These are phyloP conservation scores for Rhinichthys osculus DNA, from an alignment of 2,797 vertebrate species.

Conservation along the genomic window DNA sequence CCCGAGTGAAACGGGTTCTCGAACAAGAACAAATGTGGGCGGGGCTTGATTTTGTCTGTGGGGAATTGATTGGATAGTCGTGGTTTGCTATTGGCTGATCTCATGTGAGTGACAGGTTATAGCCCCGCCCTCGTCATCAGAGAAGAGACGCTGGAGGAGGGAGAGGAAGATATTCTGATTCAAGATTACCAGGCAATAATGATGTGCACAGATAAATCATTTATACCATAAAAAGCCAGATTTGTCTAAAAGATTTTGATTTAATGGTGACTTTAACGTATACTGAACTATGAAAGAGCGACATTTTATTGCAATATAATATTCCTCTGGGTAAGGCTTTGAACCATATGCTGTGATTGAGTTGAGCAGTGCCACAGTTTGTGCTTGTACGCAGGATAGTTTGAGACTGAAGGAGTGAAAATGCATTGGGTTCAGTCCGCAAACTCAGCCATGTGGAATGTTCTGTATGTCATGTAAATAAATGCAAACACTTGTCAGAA, in stretches of 20 bases:
- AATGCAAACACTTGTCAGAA: conserved; percentile 49
- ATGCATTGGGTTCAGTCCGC: conserved; percentile 36
- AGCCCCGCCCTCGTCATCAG: too few relatives aligned
- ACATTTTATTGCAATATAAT: not conserved
- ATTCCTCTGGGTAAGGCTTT: not conserved
- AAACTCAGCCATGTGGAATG: conserved; percentile 59
- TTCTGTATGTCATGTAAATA: conserved; percentile 60
- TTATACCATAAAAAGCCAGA: not conserved
- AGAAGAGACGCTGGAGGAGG: too few relatives aligned
- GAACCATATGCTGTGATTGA: not conserved
- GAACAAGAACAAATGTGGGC: not conserved
- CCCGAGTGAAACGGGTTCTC: not conserved
- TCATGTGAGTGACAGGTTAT: not conserved
- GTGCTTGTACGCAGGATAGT: not conserved
- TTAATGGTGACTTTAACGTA: not conserved
- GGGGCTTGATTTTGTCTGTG: too few relatives aligned
- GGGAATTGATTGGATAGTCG: not conserved
- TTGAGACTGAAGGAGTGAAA: not conserved
- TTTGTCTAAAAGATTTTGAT: not conserved
- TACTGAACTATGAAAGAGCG: not conserved
- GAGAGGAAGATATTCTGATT: not conserved
- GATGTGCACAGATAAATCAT: not conserved
- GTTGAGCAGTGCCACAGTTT: not conserved
- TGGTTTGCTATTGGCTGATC: not conserved
- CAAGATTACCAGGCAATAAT: not conserved